Percentiles rank a stretch among this genome's conserved stretches.
Evolutionary conservation across 2,797 vertebrate species (phyloP).

Genomic region (Anabas testudineus): DNA sequence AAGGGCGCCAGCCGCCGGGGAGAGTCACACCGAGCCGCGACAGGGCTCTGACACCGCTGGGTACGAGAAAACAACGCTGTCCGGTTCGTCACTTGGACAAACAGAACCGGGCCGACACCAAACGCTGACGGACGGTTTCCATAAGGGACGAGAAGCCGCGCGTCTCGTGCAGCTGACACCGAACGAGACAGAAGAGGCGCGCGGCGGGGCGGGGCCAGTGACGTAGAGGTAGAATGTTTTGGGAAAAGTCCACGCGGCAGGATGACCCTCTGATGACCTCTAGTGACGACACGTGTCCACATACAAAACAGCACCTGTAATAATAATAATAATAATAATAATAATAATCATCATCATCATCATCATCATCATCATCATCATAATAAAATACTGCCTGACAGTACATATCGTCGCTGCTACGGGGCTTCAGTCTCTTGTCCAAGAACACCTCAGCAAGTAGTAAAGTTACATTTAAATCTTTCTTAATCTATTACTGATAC

Average conservation of each 20-base stretch:
- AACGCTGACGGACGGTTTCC: constrained; percentile 13
- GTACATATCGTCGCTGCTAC: too few relatives aligned
- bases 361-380: too few relatives aligned
- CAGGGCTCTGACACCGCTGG: background rate
- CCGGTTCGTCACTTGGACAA: background rate
- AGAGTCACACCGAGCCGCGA: constrained; percentile 3
- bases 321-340: too few relatives aligned
- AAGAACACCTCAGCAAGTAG: too few relatives aligned
- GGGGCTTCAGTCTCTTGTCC: too few relatives aligned
- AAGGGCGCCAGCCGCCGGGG: constrained; percentile 49
- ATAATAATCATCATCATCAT: too few relatives aligned
- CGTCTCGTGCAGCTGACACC: constrained; percentile 60
- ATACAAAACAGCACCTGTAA: background rate
- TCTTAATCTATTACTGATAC: too few relatives aligned
- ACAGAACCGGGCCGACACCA: background rate
- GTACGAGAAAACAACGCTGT: background rate
- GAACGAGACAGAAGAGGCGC: constrained; percentile 32
- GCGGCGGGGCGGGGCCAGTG: constrained; percentile 76
- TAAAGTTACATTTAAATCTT: too few relatives aligned
- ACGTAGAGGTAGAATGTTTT: constrained; percentile 69
- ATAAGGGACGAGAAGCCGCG: constrained; percentile 22
- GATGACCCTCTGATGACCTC: constrained; percentile 66
- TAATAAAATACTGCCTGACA: too few relatives aligned
- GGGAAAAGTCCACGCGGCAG: constrained; percentile 46
- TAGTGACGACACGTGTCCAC: constrained; percentile 47